Evolutionary conservation across 2,113 vertebrate genomes (phyloP).

Genomic region (Varanus salvator): DNA sequence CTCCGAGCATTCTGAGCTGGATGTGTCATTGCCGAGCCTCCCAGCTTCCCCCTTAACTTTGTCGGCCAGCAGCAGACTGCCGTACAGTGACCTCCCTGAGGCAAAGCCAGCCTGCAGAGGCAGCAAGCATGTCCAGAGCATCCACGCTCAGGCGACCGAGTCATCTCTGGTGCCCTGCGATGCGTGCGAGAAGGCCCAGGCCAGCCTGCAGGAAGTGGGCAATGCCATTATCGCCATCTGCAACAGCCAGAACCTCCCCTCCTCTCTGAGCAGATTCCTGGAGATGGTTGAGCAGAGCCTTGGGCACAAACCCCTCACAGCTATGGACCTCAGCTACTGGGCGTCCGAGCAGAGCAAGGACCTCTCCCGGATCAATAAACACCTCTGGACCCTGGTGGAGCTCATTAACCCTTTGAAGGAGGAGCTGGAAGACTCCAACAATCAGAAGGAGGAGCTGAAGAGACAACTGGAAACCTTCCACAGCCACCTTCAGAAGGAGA

Average conservation of each 20-base stretch:
- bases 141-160: conserved; percentile 76
- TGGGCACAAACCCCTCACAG: conserved; percentile 77
- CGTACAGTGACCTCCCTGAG: not conserved
- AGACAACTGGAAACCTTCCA: conserved; percentile 69
- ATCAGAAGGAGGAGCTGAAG: conserved; percentile 73
- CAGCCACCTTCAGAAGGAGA: conserved; percentile 71
- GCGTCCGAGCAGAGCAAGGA: conserved; percentile 86
- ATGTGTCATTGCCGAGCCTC: not conserved
- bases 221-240: conserved; percentile 81
- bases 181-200: conserved; percentile 79
- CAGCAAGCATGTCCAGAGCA: conserved; percentile 40
- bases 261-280: conserved; percentile 82
- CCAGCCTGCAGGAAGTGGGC: conserved; percentile 79
- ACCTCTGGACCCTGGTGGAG: conserved; percentile 81
- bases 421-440: conserved; percentile 71
- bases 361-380: conserved; percentile 81
- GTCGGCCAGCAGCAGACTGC: not conserved
- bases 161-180: conserved; percentile 79
- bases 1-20: accelerated
- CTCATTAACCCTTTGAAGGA: conserved; percentile 80
- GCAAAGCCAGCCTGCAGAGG: not conserved
- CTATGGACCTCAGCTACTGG: conserved; percentile 85
- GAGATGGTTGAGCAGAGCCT: conserved; percentile 74
- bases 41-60: not conserved
- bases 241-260: conserved; percentile 87